Percentiles rank a stretch among this genome's conserved stretches.
Evolutionary conservation across 2,113 vertebrate genomes (phyloP).

Genomic region (Phodopus roborovskii): DNA sequence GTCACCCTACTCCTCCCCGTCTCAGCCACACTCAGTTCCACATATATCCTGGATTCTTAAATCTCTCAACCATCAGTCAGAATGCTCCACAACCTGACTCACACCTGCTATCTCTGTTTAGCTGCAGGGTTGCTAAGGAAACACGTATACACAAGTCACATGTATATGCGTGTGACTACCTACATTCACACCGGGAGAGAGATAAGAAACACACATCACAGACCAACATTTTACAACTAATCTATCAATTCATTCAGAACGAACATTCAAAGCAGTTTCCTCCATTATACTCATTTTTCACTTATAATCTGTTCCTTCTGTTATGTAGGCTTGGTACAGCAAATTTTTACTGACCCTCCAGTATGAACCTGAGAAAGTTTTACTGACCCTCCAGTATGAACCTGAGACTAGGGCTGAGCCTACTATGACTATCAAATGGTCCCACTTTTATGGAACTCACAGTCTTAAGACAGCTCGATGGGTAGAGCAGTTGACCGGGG

Average conservation of each 20-base stretch:
- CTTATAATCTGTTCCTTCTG: neutral
- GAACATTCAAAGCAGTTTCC: neutral
- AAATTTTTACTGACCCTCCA: neutral
- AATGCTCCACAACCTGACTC: neutral
- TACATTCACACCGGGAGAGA: neutral
- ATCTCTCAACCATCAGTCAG: neutral
- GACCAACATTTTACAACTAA: neutral
- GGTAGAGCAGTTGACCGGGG: neutral
- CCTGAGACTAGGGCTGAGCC: neutral
- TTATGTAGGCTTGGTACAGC: neutral
- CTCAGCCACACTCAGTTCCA: neutral
- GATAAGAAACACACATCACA: neutral
- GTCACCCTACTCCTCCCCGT: neutral
- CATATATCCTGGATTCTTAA: neutral
- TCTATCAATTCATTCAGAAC: neutral
- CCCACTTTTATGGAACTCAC: neutral
- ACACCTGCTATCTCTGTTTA: neutral
- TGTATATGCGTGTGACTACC: neutral
- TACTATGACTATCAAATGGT: neutral
- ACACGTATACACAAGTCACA: neutral
- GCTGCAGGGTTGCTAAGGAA: neutral
- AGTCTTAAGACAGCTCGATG: neutral
- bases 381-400: neutral
- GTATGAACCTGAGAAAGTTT: neutral
- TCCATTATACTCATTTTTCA: neutral